phyloP scores from a whole-genome alignment of 2,113 vertebrate genomes.

The Vidua chalybeata region DNA sequence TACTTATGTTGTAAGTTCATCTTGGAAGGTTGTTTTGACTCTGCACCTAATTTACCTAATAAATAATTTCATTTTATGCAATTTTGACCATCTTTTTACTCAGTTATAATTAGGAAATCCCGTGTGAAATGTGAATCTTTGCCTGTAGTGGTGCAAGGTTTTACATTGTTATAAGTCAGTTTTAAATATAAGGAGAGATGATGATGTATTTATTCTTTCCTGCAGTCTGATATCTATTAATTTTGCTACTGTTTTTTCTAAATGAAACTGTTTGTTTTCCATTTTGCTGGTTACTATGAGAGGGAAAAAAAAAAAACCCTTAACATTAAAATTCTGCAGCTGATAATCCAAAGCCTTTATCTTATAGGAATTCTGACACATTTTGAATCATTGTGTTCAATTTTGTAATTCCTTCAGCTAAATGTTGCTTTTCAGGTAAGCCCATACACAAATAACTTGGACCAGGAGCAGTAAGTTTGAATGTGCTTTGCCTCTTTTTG shows the following conservation, averaged over 20 bases:
- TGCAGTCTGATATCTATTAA: not conserved
- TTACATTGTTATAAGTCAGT: not conserved
- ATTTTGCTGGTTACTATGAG: not conserved
- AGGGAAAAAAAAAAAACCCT: not conserved
- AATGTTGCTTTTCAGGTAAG: not conserved
- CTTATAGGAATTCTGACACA: not conserved
- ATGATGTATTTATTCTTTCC: not conserved
- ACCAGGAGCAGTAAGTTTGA: not conserved
- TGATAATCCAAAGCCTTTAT: not conserved
- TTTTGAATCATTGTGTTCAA: not conserved
- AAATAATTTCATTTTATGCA: not conserved
- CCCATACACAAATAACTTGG: not conserved
- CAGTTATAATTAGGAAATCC: not conserved
- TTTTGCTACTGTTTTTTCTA: not conserved
- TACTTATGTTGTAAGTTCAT: not conserved
- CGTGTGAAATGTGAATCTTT: not conserved
- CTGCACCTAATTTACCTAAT: not conserved
- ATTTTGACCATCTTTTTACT: not conserved
- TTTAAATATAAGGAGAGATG: not conserved
- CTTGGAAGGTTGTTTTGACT: not conserved
- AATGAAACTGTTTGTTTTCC: not conserved
- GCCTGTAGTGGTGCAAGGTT: not conserved
- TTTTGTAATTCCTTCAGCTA: not conserved
- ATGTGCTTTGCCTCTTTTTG: not conserved
- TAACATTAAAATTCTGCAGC: not conserved